These are phyloP conservation scores for Salvelinus sp. DNA, from an alignment of 2,113 vertebrate species.

Conservation along the genomic window DNA sequence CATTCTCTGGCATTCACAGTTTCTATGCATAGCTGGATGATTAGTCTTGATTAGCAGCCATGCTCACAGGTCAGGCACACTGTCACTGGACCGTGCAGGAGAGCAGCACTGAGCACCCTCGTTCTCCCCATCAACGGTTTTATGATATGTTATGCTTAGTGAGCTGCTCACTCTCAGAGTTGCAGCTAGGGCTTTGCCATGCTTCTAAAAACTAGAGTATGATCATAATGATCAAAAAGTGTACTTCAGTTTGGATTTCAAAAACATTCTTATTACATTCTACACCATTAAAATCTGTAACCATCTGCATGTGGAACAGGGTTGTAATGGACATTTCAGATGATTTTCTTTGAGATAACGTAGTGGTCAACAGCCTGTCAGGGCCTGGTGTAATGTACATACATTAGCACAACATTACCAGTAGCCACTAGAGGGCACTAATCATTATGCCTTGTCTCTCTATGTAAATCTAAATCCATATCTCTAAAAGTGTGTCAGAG, in stretches of 20 bases:
- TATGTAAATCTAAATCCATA: neutral
- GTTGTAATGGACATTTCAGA: neutral
- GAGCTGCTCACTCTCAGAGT: neutral
- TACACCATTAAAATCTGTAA: neutral
- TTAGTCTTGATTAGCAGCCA: slow-evolving; percentile 61
- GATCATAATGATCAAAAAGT: neutral
- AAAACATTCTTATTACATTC: neutral
- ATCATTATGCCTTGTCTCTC: neutral
- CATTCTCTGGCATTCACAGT: slow-evolving; percentile 51
- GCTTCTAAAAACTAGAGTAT: neutral
- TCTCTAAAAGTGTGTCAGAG: too few relatives aligned
- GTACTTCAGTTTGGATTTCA: neutral
- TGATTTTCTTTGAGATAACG: neutral
- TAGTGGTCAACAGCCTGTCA: slow-evolving; percentile 1
- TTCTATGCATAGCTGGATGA: slow-evolving; percentile 50
- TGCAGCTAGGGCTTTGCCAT: neutral
- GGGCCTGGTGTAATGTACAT: neutral
- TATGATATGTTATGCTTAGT: neutral
- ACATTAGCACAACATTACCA: neutral
- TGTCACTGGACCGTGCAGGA: slow-evolving; percentile 34
- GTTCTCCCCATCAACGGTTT: neutral
- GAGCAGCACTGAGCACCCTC: neutral
- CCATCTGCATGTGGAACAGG: neutral
- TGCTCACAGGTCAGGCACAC: slow-evolving; percentile 40
- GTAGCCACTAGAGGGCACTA: slow-evolving; percentile 27